phyloP scores from a whole-genome alignment of 2,113 vertebrate genomes.

The Propithecus coquereli region DNA sequence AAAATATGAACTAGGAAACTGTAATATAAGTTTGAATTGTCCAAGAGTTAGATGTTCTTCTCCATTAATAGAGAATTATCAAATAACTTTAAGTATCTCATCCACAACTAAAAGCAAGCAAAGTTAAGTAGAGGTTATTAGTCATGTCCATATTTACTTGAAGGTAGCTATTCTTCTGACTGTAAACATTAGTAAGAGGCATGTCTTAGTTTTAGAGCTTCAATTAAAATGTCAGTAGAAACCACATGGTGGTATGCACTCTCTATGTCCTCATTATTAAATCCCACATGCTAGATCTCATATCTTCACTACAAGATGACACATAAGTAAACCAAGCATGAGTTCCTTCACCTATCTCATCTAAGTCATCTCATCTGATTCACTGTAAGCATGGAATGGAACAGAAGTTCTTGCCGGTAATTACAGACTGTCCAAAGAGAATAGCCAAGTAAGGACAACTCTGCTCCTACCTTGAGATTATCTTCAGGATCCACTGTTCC shows the following conservation, averaged over 20 bases:
- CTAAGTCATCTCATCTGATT: neutral
- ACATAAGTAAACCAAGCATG: neutral
- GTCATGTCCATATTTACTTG: neutral
- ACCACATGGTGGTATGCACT: neutral
- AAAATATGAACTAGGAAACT: constrained; percentile 20
- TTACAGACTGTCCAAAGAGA: neutral
- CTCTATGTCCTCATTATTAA: constrained; percentile 10
- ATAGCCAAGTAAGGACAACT: neutral
- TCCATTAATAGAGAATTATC: neutral
- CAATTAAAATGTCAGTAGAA: constrained; percentile 24
- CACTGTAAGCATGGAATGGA: neutral
- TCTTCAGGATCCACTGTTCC: neutral
- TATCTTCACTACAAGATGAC: neutral
- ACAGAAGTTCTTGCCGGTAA: neutral
- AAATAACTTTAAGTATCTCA: neutral
- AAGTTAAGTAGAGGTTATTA: neutral
- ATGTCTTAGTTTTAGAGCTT: constrained; percentile 19
- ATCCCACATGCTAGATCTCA: neutral
- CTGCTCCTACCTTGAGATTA: neutral
- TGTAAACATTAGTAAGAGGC: neutral
- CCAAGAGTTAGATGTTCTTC: neutral
- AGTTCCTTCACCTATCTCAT: neutral
- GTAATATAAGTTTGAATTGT: neutral
- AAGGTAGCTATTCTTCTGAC: neutral
- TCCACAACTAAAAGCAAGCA: neutral